Evolutionary conservation across 2,888 invertebrate species (phyloP).

Genomic region (Acrocyrtus sp.): DNA sequence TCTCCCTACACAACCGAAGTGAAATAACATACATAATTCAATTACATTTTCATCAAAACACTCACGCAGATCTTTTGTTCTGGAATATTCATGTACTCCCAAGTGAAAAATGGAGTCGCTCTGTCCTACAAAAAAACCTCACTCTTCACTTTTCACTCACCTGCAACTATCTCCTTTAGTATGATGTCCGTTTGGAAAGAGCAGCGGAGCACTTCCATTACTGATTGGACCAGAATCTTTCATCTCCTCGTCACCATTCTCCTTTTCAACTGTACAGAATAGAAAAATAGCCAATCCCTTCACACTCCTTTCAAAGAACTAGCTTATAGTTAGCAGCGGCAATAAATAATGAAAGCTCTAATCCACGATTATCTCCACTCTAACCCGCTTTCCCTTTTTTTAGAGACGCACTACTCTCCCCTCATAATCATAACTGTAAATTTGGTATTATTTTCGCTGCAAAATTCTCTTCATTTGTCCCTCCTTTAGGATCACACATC

Average conservation of each 20-base stretch:
- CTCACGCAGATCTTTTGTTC: too few relatives aligned
- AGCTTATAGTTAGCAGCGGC: too few relatives aligned
- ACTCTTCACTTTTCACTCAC: slow-evolving; percentile 18
- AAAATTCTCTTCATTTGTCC: too few relatives aligned
- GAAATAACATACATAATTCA: background rate
- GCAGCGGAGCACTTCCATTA: slow-evolving; percentile 52
- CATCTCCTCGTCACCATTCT: slow-evolving; percentile 74
- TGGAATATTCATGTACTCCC: too few relatives aligned
- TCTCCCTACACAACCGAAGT: slow-evolving; percentile 39
- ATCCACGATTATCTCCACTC: background rate
- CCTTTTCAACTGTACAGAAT: slow-evolving; percentile 65
- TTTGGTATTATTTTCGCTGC: slow-evolving; percentile 3
- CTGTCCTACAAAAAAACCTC: too few relatives aligned
- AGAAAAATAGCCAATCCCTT: slow-evolving; percentile 1
- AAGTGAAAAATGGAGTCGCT: too few relatives aligned
- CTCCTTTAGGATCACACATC: slow-evolving; percentile 6
- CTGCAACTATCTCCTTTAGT: slow-evolving; percentile 52
- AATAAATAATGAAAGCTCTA: background rate
- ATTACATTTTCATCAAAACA: too few relatives aligned
- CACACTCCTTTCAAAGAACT: background rate
- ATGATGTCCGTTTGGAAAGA: slow-evolving; percentile 52
- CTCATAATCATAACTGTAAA: background rate
- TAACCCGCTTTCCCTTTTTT: background rate
- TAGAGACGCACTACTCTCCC: background rate
- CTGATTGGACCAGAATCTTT: slow-evolving; percentile 68